Percentiles rank a stretch among this genome's conserved stretches.
Conservation (phyloP, 2,113 vertebrate species). For the Rhinopithecus roxellana region DNA sequence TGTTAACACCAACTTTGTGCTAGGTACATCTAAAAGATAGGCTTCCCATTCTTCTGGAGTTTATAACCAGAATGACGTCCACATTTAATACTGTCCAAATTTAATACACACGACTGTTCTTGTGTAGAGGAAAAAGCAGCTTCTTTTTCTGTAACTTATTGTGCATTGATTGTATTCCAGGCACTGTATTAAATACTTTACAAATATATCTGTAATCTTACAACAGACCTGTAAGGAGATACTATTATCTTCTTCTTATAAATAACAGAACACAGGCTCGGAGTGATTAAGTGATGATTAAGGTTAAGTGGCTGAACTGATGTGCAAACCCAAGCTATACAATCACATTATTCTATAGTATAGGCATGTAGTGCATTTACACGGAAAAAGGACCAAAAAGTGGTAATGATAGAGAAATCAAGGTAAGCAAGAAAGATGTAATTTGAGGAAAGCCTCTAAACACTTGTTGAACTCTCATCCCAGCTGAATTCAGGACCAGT, state of each 20-base stretch:
- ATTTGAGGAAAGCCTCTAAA: background rate
- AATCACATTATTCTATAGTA: background rate
- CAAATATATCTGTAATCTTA: background rate
- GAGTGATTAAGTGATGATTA: background rate
- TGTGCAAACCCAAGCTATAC: background rate
- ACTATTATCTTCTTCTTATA: background rate
- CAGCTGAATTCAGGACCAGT: background rate
- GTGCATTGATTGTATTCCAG: background rate
- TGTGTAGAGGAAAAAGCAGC: background rate
- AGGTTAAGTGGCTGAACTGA: background rate
- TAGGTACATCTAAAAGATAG: background rate
- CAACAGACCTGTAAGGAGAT: background rate
- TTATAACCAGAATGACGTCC: background rate
- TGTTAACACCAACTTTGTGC: background rate
- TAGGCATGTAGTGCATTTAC: background rate
- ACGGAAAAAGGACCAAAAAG: background rate
- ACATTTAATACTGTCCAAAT: background rate
- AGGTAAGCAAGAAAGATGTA: background rate
- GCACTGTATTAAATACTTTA: background rate
- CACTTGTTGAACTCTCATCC: background rate
- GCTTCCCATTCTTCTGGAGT: background rate
- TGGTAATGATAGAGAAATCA: background rate
- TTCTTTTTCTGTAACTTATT: background rate
- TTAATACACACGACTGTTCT: background rate
- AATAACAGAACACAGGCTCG: background rate